Evolutionary conservation across 2,888 invertebrate genomes (phyloP), one percentile per base, ranked within the genome.

Genomic region (Isoperla grammatica): DNA sequence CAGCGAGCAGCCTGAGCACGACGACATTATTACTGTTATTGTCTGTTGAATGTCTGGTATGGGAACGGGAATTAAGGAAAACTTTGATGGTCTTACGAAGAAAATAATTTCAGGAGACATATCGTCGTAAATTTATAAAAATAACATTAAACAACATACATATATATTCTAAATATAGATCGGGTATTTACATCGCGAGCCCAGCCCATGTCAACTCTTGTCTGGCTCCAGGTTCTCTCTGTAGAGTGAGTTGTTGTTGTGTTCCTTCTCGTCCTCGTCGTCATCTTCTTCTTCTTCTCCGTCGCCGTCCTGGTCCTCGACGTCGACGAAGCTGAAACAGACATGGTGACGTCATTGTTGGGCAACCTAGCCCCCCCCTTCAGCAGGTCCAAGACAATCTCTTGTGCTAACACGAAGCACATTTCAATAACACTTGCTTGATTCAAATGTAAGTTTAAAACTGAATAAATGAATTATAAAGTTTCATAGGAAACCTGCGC

Each of bases 231-330:
- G 59, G 57, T 69, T 69, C 57, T 68, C 68, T 56, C 68, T 68
- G 50, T 63, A 67, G 23, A 66, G 60, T 12, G 68, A 67, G 57
- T 69, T 69, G 60, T 69, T 69, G 64, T 69, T 69, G 53, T 65
- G 66, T 59, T 68, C 68, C 45, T 66, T 57, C 42, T 66, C 65
- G 29, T 67, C 66, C 9, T 61, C 60, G 8, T 63, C 63, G 6
- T 59, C 64, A 15, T 50, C 63, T 23, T 62, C 65, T 46, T 64
- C 65, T 19, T 64, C 64, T 9, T 53, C 58, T 11, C 62, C 64
- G 6, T 64, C 63, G 22, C 58, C 60, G 19, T 61, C 66, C 50
- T 61, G 65, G 13, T 64, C 62, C 22, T 68, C 68, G 19, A 68
- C 69, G 56, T 68, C 67, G 29, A 67, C 63, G 62, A 69, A 69